A percentile compares a stretch with the other conserved stretches of the same genome.
These are phyloP conservation scores for Eulithis prunata DNA, from an alignment of 2,888 invertebrate genomes.

Conservation along the genomic window DNA sequence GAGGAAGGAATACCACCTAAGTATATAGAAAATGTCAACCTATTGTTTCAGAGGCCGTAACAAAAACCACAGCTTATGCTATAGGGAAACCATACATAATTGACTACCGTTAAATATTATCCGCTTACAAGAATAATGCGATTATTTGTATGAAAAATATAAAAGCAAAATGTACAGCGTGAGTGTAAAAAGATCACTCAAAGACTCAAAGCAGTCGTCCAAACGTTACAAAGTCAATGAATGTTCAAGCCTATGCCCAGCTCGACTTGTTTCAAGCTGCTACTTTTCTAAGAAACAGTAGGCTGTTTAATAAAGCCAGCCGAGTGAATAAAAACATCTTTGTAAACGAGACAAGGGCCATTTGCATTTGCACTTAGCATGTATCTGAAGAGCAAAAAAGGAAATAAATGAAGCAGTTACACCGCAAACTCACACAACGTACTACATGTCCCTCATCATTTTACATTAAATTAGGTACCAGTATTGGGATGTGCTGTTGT, in stretches of 20 bases:
- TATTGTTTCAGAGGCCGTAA: not conserved
- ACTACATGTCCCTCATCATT: slow-evolving; percentile 20
- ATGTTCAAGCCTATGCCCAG: slow-evolving; percentile 25
- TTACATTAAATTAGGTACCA: slow-evolving; percentile 9
- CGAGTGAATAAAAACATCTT: slow-evolving; percentile 71
- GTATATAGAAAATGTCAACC: not conserved
- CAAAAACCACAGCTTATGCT: slow-evolving; percentile 1
- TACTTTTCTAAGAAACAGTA: slow-evolving; percentile 54
- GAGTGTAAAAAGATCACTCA: slow-evolving; percentile 7
- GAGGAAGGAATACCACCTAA: not conserved
- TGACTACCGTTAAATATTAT: slow-evolving; percentile 7
- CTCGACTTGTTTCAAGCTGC: slow-evolving; percentile 41
- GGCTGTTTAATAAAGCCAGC: slow-evolving; percentile 64
- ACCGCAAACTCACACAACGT: slow-evolving; percentile 32
- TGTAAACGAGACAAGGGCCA: slow-evolving; percentile 74
- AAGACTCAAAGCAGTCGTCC: slow-evolving; percentile 3
- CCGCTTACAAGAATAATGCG: slow-evolving; percentile 16
- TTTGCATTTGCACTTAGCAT: slow-evolving; percentile 76
- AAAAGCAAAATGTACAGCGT: slow-evolving; percentile 1
- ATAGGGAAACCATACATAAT: slow-evolving; percentile 19
- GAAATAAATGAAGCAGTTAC: slow-evolving; percentile 63
- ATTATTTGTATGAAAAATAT: slow-evolving; percentile 13
- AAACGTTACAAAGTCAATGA: slow-evolving; percentile 27
- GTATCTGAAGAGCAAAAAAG: slow-evolving; percentile 64
- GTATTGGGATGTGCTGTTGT: not conserved